Base-by-base conservation (phyloP, 2,888 invertebrate species). In the Cotesia congregata region DNA sequence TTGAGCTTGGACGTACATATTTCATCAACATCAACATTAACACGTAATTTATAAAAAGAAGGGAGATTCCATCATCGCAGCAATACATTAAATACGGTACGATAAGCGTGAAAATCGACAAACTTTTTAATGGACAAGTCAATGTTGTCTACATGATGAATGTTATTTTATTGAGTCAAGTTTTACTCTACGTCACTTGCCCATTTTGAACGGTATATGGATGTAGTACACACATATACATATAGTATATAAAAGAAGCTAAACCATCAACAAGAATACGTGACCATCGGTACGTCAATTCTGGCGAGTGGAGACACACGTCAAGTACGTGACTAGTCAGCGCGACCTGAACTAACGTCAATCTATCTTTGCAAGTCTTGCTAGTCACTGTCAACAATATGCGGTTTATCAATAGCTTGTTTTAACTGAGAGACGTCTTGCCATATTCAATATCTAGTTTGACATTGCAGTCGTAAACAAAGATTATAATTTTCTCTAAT, bases 331-430 rank as follows among this genome's bases (percentile, higher is more conserved):
- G 73, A 73, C 50, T 65, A 73, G 73, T 73, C 50, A 20, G 50
- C 59, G 73, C 73, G 38, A 41, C 62, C 64, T 69, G 50, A 38
- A 41, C 83, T 79, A 82, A 84, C 83, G 86, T 85, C 86, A 84
- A 85, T 87, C 86, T 82, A 85, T 84, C 83, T 83, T 83, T 38
- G 70, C 60, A 77, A 68, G 84, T 86, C 87, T 86, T 83, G 85
- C 86, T 84, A 86, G 86, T 87, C 87, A 84, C 85, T 83, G 83
- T 84, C 83, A 86, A 87, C 87, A 88, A 88, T 73, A 73, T 88
- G 88, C 88, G 87, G 84, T 87, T 85, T 87, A 88, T 89, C 88
- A 88, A 89, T 88, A 89, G 88, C 87, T 85, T n/a, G 38, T 38
- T 65, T 7, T 12, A 65, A 50, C 50, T 50, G 50, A 50, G 7